Evolutionary conservation across 2,888 invertebrate species (phyloP).

Genomic region (Luperina nickerlii): DNA sequence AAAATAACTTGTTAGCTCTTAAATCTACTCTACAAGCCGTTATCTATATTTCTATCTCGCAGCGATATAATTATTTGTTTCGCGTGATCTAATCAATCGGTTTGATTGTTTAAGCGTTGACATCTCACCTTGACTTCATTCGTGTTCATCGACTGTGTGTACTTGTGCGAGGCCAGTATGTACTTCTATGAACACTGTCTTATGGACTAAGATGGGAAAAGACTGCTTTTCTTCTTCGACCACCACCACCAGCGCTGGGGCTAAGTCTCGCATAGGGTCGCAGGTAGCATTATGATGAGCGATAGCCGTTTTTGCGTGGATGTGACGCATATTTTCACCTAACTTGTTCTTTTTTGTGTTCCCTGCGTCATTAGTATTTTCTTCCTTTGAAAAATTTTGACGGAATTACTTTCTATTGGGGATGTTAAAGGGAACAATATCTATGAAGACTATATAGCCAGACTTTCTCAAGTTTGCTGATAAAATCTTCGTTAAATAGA

Average conservation of each 20-base stretch:
- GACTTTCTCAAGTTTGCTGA: neutral
- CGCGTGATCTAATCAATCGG: slow-evolving; percentile 69
- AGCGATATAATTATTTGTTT: slow-evolving; percentile 65
- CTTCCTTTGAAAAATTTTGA: neutral
- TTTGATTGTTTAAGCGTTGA: slow-evolving; percentile 68
- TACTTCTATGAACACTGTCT: slow-evolving; percentile 19
- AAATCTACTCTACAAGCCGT: slow-evolving; percentile 21
- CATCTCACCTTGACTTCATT: slow-evolving; percentile 70
- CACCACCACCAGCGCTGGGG: neutral
- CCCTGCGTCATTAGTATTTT: neutral
- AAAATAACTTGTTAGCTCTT: slow-evolving; percentile 2
- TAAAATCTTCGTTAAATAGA: neutral
- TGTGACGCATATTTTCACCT: neutral
- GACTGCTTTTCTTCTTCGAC: neutral
- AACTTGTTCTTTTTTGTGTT: neutral
- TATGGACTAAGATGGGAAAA: slow-evolving; percentile 9
- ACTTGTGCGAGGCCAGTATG: slow-evolving; percentile 43
- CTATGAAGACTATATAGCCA: neutral
- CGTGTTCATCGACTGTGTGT: slow-evolving; percentile 57
- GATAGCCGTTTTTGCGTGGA: neutral
- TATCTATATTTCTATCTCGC: slow-evolving; percentile 54
- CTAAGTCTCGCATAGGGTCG: neutral
- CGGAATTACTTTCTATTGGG: neutral
- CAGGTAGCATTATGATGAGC: neutral
- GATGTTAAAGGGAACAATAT: neutral